Percentiles rank a stretch among this genome's conserved stretches.
These are phyloP conservation scores for Alca torda DNA, from an alignment of 2,797 vertebrate species.

Conservation along the genomic window DNA sequence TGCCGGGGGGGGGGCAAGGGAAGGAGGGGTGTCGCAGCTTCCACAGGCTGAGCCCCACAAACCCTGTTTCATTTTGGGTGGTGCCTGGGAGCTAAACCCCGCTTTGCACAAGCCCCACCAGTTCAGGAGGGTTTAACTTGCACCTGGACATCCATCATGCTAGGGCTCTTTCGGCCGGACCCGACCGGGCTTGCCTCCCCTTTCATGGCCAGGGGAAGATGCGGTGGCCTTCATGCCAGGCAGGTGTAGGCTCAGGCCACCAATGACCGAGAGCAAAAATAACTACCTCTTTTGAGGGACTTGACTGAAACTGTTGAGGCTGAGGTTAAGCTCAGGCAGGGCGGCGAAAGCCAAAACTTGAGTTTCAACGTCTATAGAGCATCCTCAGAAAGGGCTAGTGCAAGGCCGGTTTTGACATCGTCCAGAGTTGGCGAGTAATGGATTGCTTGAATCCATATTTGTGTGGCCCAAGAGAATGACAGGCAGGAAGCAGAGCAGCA, in stretches of 20 bases:
- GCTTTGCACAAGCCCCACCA: fast-evolving
- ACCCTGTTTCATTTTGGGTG: neutral
- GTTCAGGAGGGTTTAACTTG: neutral
- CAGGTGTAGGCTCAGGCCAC: neutral
- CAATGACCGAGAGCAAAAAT: fast-evolving
- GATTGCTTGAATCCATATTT: neutral
- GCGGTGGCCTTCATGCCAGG: fast-evolving
- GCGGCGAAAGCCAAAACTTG: neutral
- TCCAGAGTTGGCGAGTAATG: neutral
- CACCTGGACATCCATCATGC: fast-evolving
- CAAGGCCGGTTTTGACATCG: neutral
- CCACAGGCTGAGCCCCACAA: neutral
- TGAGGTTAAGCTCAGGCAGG: neutral
- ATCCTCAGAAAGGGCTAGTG: neutral
- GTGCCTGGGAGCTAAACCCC: neutral
- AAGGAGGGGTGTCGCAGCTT: neutral
- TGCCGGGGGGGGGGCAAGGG: neutral
- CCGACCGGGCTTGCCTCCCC: neutral
- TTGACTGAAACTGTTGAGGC: neutral
- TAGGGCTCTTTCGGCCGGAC: neutral
- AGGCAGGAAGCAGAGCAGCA: neutral
- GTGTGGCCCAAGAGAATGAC: fast-evolving
- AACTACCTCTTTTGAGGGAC: neutral
- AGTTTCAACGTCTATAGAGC: neutral
- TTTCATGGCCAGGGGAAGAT: neutral